Evolutionary conservation across 2,113 vertebrate species (phyloP), one percentile per base, ranked within the genome.

Genomic region (Chionomys nivalis): DNA sequence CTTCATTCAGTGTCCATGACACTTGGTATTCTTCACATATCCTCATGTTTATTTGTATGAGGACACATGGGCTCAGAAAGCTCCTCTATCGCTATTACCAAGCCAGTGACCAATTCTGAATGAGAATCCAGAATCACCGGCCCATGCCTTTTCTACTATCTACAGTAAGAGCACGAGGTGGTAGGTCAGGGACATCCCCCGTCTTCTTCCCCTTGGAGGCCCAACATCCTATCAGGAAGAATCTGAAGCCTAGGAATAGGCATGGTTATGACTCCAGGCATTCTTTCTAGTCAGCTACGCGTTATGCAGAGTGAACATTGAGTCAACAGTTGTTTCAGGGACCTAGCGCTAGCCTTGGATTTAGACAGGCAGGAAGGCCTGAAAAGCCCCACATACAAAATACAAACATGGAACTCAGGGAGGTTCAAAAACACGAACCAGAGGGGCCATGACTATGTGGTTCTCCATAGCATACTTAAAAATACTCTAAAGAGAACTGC

Each of bases 101-200:
- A 97, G 31, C 19, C 49, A 72, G 47, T 91, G 83, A 61, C n/a
- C 87, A 61, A 95, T 61, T 75, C 72, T 89, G 49, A 89, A 75
- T 23, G 7, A 49, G 78, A 94, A 93, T 92, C 61, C n/a, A 77
- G 23, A 66, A 6, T 26, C 42, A 31, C 49, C 16, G 49, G 47
- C 9, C 21, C 47, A 31, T 13, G 39, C 8, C 47, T 70, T 91
- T 61, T 42, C 14, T 0, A 44, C 24, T 52, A 8, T 13, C 65
- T 78, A 88, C 44, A 26, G 23, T 44, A 42, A 75, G 21, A 39
- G 49, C 58, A 49, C 14, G 52, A 39, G 89, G 39, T 9, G 3
- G 2, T 1, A 23, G 39, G 52, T 49, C 7, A 89, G 39, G 76
- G n/a, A 89, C 10, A 75, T 4, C 3, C 1, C 5, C 3, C 16